Evolutionary conservation across 1,140 invertebrate species (phyloP).

Genomic region (Bicyclus anynana): DNA sequence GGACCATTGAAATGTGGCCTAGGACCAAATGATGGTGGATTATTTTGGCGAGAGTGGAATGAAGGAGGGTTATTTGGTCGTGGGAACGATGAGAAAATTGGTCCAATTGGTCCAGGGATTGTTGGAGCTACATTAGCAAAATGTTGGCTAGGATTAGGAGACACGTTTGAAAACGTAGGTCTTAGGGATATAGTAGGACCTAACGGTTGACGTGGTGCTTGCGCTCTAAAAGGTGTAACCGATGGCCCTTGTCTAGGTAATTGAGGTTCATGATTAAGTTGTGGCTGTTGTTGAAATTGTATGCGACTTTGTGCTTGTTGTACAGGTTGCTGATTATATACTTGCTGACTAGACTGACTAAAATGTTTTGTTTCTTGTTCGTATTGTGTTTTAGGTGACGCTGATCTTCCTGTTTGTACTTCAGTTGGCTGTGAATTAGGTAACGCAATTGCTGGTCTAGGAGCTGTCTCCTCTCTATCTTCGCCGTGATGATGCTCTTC

Average conservation of each 20-base stretch:
- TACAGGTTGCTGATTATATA: slow-evolving; percentile 40
- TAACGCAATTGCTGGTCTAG: slow-evolving; percentile 78
- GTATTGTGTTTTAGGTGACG: slow-evolving; percentile 45
- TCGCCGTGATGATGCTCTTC: slow-evolving; percentile 75
- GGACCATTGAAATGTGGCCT: slow-evolving; percentile 56
- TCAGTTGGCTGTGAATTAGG: slow-evolving; percentile 62
- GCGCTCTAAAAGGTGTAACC: slow-evolving; percentile 55
- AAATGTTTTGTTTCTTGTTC: slow-evolving; percentile 44
- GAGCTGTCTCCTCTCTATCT: slow-evolving; percentile 77
- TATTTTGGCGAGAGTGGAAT: slow-evolving; percentile 50
- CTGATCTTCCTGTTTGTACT: slow-evolving; percentile 49
- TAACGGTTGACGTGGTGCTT: slow-evolving; percentile 62
- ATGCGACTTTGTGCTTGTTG: slow-evolving; percentile 64
- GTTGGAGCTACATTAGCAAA: slow-evolving; percentile 46
- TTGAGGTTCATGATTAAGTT: slow-evolving; percentile 61
- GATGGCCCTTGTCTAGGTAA: slow-evolving; percentile 65
- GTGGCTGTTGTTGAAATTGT: slow-evolving; percentile 72
- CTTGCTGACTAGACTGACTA: slow-evolving; percentile 41
- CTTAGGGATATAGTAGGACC: slow-evolving; percentile 46
- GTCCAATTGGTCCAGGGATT: slow-evolving; percentile 45
- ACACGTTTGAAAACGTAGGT: slow-evolving; percentile 43
- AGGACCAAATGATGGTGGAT: slow-evolving; percentile 43
- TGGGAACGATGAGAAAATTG: slow-evolving; percentile 41
- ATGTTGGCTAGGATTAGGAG: slow-evolving; percentile 42
- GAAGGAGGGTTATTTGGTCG: slow-evolving; percentile 47